A percentile compares a stretch with the other conserved stretches of the same genome.
Conservation (phyloP, 2,888 invertebrate genomes). For the Dasypolia templi region DNA sequence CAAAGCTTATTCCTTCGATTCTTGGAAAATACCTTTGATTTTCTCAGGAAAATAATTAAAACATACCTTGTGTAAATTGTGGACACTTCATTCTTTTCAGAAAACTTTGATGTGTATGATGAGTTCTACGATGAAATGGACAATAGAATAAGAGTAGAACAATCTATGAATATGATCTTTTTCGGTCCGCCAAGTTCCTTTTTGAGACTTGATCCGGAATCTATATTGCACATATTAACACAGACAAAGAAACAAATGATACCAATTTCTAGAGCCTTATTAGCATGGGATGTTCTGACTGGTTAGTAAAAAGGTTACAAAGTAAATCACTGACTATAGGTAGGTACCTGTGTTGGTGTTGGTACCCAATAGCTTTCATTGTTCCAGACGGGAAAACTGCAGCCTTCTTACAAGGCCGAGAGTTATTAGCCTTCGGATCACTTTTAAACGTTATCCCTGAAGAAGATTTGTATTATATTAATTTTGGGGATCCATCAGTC, state of each 20-base stretch:
- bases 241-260: slow-evolving; percentile 80
- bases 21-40: neutral
- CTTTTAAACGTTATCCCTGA: slow-evolving; percentile 84
- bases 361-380: neutral
- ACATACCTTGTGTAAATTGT: neutral
- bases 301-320: slow-evolving; percentile 68
- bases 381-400: slow-evolving; percentile 86
- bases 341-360: too few relatives aligned
- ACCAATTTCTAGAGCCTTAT: slow-evolving; percentile 79
- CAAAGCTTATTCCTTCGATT: neutral
- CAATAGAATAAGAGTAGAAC: slow-evolving; percentile 74
- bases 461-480: slow-evolving; percentile 86
- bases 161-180: slow-evolving; percentile 86
- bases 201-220: slow-evolving; percentile 83
- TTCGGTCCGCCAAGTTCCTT: slow-evolving; percentile 84
- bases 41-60: neutral
- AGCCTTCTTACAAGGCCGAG: slow-evolving; percentile 84
- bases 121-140: slow-evolving; percentile 86
- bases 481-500: slow-evolving; percentile 85
- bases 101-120: slow-evolving; percentile 73
- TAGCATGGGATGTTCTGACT: slow-evolving; percentile 87
- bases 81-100: slow-evolving; percentile 64
- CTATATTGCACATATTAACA: slow-evolving; percentile 81
- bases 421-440: slow-evolving; percentile 81
- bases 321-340: neutral